Evolutionary conservation across 2,888 invertebrate genomes (phyloP), one percentile per base, ranked within the genome.

Genomic region (Emmelina monodactyla): DNA sequence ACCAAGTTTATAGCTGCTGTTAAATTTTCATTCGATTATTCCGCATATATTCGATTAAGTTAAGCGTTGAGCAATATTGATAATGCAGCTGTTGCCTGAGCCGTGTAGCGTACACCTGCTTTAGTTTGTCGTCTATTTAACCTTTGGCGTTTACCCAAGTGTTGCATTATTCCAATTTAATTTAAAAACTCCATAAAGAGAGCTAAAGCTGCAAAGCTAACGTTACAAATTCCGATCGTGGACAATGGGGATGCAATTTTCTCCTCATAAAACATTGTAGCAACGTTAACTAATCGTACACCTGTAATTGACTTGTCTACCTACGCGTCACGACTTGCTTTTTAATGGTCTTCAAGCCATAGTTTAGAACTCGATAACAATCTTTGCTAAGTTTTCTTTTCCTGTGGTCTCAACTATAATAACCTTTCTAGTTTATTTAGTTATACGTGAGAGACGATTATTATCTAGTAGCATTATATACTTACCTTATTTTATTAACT

Each of bases 121-220:
- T 46, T 32, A 45, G 42, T 43, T 40, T 53, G 50, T 55, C 52
- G 54, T 55, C 47, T 50, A 46, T 55, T 58, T 63, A 61, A 65
- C 64, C 66, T 72, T 58, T 72, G 73, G 69, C 76, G 73, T 76
- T 75, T 65, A 47, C 44, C 49, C 44, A 50, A 46, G 43, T 35
- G 45, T 45, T 42, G 42, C 42, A 38, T 40, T 31, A 14, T 16
- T 25, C 9, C 42, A 43, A 45, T 49, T 45, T 36, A 44, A 44
- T 44, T 45, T 45, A 10, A 25, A 46, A 42, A 40, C 40, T 43
- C 41, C 31, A 25, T 7, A n/a, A 25, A 25, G 25, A n/a, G 25
- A 25, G 25, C 25, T 11, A 25, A 25, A 25, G 25, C 25, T 25
- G 25, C 25, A 25, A 25, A 25, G 3, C n/a, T 25, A 7, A 25